phyloP scores from a whole-genome alignment of 2,888 invertebrate species.

The Ennomos quercinarius region DNA sequence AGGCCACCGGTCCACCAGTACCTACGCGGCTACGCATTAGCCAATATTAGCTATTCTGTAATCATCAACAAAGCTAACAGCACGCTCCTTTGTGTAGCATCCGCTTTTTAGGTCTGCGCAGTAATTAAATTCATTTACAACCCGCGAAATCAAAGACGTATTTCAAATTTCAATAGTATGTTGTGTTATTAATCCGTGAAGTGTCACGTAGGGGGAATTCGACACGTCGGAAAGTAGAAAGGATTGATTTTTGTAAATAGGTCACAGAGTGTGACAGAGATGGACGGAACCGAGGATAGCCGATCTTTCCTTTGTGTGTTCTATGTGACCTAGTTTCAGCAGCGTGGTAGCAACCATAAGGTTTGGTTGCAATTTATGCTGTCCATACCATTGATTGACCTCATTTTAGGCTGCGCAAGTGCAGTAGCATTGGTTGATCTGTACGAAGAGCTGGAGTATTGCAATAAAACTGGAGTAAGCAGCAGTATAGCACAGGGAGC shows the following conservation, averaged over 20 bases:
- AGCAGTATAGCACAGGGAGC: too few species aligned
- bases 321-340: slow-evolving; percentile 15
- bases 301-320: slow-evolving; percentile 11
- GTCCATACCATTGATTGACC: slow-evolving; percentile 12
- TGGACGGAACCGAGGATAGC: background rate
- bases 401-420: slow-evolving; percentile 14
- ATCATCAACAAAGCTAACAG: slow-evolving; percentile 6
- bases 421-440: background rate
- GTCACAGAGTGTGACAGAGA: slow-evolving; percentile 22
- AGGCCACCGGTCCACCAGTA: slow-evolving; percentile 4
- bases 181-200: too few species aligned
- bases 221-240: background rate
- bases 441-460: too few species aligned
- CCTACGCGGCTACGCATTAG: slow-evolving; percentile 1
- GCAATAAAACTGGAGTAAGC: too few species aligned
- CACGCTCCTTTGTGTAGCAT: slow-evolving; percentile 10
- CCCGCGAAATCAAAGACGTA: background rate
- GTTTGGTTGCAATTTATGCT: slow-evolving; percentile 9
- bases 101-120: slow-evolving; percentile 2
- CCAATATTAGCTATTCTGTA: slow-evolving; percentile 16
- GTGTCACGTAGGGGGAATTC: background rate
- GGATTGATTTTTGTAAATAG: slow-evolving; percentile 28
- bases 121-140: slow-evolving; percentile 1
- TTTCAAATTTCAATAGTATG: background rate
- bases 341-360: background rate